These are phyloP conservation scores for Plectropomus leopardus DNA, from an alignment of 2,113 vertebrate species.

Conservation along the genomic window DNA sequence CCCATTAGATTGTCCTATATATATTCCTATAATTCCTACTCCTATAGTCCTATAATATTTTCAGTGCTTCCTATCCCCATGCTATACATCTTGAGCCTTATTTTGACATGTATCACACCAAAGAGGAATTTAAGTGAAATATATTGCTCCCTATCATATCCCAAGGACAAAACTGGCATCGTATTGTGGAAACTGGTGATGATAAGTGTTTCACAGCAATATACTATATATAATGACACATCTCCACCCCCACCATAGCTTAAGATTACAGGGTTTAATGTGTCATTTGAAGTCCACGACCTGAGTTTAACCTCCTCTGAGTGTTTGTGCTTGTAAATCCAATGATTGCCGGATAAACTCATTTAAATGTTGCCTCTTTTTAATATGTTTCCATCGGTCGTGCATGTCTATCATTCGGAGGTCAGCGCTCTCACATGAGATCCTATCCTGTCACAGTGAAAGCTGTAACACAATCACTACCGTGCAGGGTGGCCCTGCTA, in stretches of 20 bases:
- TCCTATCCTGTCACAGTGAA: conserved; percentile 11
- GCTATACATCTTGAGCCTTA: too few relatives aligned
- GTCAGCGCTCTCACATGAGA: conserved; percentile 24
- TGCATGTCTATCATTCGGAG: conserved; percentile 26
- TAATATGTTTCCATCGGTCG: conserved; percentile 17
- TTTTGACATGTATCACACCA: too few relatives aligned
- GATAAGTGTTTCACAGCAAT: conserved; percentile 28
- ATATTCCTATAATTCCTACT: too few relatives aligned
- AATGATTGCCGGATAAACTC: conserved; percentile 36
- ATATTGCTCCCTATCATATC: not conserved
- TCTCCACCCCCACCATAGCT: not conserved
- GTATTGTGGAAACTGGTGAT: conserved; percentile 1
- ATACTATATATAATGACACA: conserved; percentile 2
- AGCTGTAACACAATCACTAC: conserved; percentile 12
- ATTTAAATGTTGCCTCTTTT: conserved; percentile 8
- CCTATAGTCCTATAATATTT: too few relatives aligned
- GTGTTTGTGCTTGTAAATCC: conserved; percentile 40
- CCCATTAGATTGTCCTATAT: too few relatives aligned
- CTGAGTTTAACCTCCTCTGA: conserved; percentile 42
- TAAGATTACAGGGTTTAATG: conserved; percentile 41
- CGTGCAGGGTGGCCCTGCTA: conserved; percentile 7
- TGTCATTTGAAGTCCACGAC: conserved; percentile 39
- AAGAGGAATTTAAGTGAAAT: not conserved
- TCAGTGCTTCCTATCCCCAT: too few relatives aligned
- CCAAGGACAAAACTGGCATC: conserved; percentile 9